Evolutionary conservation across 2,797 vertebrate genomes (phyloP).

Genomic region (Crenuchus spilurus): DNA sequence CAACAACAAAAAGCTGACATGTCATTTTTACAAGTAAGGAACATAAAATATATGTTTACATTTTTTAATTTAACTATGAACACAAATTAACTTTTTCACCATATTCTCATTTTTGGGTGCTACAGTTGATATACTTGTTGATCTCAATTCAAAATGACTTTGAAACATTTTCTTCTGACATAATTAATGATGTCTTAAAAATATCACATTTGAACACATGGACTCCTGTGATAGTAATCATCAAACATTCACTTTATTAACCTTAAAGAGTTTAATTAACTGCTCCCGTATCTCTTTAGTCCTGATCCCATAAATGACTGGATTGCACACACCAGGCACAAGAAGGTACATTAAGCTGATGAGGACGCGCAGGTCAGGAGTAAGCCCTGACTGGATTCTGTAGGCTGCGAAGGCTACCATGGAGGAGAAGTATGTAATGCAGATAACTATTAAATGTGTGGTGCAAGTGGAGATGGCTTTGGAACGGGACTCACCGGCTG

Average conservation of each 20-base stretch:
- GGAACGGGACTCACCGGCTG: slow-evolving; percentile 49
- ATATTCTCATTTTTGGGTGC: too few species aligned
- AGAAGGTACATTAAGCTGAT: slow-evolving; percentile 37
- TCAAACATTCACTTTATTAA: not conserved
- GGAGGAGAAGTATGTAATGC: slow-evolving; percentile 52
- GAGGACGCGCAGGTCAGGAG: slow-evolving; percentile 27
- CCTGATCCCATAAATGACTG: slow-evolving; percentile 44
- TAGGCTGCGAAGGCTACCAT: slow-evolving; percentile 37
- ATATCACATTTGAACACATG: not conserved
- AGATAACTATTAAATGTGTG: slow-evolving; percentile 60
- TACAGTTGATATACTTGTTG: too few species aligned
- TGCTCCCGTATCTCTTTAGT: slow-evolving; percentile 43
- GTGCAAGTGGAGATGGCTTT: slow-evolving; percentile 61
- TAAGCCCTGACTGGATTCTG: slow-evolving; percentile 23
- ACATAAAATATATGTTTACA: too few species aligned
- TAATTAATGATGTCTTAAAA: too few species aligned
- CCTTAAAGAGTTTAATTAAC: slow-evolving; percentile 29
- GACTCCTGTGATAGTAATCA: not conserved
- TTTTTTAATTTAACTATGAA: too few species aligned
- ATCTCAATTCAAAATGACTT: too few species aligned
- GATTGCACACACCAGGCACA: slow-evolving; percentile 38
- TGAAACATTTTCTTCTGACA: too few species aligned
- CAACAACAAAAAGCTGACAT: too few species aligned
- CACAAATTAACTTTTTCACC: too few species aligned
- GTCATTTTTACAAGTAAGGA: too few species aligned